phyloP scores from a whole-genome alignment of 2,888 invertebrate genomes.

The Epiblema foenella region DNA sequence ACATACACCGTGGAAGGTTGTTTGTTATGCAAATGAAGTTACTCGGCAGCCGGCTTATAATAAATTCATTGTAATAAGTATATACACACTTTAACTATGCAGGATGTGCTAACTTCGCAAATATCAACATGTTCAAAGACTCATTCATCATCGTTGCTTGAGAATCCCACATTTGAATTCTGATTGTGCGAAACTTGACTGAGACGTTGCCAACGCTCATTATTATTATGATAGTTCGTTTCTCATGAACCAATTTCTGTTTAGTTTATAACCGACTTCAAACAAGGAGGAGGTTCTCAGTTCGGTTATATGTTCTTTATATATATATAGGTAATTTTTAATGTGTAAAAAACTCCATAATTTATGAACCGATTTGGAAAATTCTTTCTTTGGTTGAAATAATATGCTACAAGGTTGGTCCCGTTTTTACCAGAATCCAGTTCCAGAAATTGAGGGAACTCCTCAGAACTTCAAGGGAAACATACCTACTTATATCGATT shows the following conservation, averaged over 20 bases:
- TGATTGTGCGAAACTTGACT: slow-evolving; percentile 26
- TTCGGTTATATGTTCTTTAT: too few species aligned
- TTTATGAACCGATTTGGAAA: too few species aligned
- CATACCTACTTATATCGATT: too few species aligned
- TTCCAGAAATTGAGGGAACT: too few species aligned
- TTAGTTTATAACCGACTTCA: too few species aligned
- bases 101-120: slow-evolving; percentile 37
- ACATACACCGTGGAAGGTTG: slow-evolving; percentile 45
- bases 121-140: slow-evolving; percentile 38
- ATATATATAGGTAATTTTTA: too few species aligned
- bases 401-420: too few species aligned
- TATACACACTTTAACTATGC: slow-evolving; percentile 38
- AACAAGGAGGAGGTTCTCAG: too few species aligned
- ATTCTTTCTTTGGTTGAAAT: too few species aligned
- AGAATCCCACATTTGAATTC: slow-evolving; percentile 33
- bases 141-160: slow-evolving; percentile 29
- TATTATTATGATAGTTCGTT: slow-evolving; percentile 10
- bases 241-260: slow-evolving; percentile 1
- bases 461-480: too few species aligned
- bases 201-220: slow-evolving; percentile 25
- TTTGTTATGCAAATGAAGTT: slow-evolving; percentile 48
- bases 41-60: slow-evolving; percentile 47
- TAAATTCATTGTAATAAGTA: slow-evolving; percentile 48
- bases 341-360: too few species aligned
- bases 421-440: too few species aligned